phyloP scores from a whole-genome alignment of 2,113 vertebrate species.

The Clarias magur region DNA sequence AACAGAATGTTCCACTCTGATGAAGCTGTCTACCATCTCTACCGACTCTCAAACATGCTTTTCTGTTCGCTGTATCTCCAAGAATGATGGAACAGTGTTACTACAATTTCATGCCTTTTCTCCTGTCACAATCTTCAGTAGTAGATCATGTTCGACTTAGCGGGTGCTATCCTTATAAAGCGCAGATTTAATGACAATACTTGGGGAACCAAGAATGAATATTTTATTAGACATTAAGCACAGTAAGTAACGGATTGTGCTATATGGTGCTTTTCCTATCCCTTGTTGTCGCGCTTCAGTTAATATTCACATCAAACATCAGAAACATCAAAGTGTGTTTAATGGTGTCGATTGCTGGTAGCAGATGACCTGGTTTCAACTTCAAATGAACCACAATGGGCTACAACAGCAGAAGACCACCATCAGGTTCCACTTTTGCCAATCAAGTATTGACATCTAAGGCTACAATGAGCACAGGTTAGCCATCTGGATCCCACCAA shows the following conservation, averaged over 20 bases:
- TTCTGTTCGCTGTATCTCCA: constrained; percentile 25
- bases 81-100: constrained; percentile 40
- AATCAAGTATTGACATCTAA: not conserved
- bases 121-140: constrained; percentile 26
- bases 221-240: not conserved
- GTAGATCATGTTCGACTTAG: constrained; percentile 29
- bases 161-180: constrained; percentile 28
- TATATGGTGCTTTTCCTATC: not conserved
- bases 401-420: not conserved
- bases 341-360: not conserved
- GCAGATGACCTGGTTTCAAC: not conserved
- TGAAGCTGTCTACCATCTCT: constrained; percentile 38
- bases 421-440: not conserved
- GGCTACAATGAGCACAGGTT: not conserved
- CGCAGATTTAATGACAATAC: not conserved
- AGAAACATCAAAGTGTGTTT: not conserved
- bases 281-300: not conserved
- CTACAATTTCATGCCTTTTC: constrained; percentile 41
- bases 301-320: not conserved
- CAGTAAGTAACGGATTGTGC: not conserved
- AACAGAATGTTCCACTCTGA: constrained; percentile 28
- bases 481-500: not conserved
- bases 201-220: not conserved
- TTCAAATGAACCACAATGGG: not conserved
- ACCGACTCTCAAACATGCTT: constrained; percentile 28